Conservation (phyloP, 2,888 invertebrate species). For the Nymphalis c-album region DNA sequence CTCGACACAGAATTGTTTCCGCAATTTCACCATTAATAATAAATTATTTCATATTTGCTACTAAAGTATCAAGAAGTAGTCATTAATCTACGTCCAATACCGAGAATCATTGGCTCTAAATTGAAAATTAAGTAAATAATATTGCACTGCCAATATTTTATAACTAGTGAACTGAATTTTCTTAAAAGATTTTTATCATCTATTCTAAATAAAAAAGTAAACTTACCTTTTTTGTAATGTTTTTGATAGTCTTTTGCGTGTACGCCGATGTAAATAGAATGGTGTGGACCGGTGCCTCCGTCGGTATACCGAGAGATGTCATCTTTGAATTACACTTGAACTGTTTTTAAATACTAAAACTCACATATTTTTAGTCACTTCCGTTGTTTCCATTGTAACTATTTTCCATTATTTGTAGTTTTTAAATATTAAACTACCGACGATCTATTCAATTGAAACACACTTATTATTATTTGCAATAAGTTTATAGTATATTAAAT, state of each 20-base stretch:
- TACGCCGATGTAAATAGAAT: slow-evolving; percentile 72
- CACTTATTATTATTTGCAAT: neutral
- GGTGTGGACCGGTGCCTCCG: slow-evolving; percentile 74
- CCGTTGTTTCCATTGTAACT: slow-evolving; percentile 7
- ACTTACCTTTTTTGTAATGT: slow-evolving; percentile 62
- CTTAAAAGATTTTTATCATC: too few species aligned
- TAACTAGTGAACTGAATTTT: too few species aligned
- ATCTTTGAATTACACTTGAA: slow-evolving; percentile 42
- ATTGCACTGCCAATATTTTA: too few species aligned
- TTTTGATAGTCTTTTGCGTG: slow-evolving; percentile 55
- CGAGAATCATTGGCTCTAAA: neutral
- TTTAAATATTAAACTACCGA: neutral
- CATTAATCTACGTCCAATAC: too few species aligned
- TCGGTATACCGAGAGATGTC: slow-evolving; percentile 75
- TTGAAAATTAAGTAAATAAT: neutral
- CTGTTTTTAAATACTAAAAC: slow-evolving; percentile 1
- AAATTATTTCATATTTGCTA: too few species aligned
- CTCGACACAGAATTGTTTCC: slow-evolving; percentile 5
- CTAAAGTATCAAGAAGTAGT: too few species aligned
- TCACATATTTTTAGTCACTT: slow-evolving; percentile 4
- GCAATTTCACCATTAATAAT: neutral
- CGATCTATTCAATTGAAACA: too few species aligned
- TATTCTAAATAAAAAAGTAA: neutral
- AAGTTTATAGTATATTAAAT: too few species aligned
- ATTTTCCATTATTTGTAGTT: slow-evolving; percentile 5